A percentile compares a stretch with the other conserved stretches of the same genome.
These are phyloP conservation scores for Tubulanus polymorphus DNA, from an alignment of 2,888 invertebrate genomes.

Conservation along the genomic window DNA sequence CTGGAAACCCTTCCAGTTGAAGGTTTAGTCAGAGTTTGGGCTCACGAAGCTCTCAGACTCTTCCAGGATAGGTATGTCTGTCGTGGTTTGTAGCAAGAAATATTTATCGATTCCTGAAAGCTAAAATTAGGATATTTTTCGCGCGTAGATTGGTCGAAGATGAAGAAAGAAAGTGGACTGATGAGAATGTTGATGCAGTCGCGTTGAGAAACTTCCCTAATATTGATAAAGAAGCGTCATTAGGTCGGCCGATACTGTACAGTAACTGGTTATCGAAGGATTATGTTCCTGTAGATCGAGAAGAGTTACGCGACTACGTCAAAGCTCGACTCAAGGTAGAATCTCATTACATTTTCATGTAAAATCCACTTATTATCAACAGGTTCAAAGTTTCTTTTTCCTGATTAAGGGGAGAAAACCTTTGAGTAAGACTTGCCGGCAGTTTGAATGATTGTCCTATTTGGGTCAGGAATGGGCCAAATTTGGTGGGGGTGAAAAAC, in stretches of 20 bases:
- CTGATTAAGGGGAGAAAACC: too few species aligned
- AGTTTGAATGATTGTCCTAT: too few species aligned
- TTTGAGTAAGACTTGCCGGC: too few species aligned
- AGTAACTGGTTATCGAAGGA: conserved; percentile 99
- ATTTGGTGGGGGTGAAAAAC: too few species aligned
- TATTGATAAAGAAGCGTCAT: conserved; percentile 76
- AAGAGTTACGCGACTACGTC: conserved; percentile 92
- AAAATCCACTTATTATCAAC: too few species aligned
- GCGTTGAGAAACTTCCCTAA: conserved; percentile 87
- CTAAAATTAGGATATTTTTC: background rate
- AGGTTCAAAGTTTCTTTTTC: too few species aligned
- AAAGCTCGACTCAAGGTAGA: conserved; percentile 87
- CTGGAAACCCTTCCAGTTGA: conserved; percentile 87
- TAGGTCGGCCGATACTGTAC: conserved; percentile 93
- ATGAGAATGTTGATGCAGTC: conserved; percentile 83
- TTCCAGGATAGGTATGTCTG: conserved; percentile 70
- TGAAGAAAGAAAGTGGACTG: conserved; percentile 93
- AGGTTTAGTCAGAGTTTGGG: conserved; percentile 97
- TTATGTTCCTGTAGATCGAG: conserved; percentile 92
- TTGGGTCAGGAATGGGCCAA: too few species aligned
- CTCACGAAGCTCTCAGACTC: conserved; percentile 94
- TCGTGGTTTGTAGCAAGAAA: conserved; percentile 1
- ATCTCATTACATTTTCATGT: too few species aligned
- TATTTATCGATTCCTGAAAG: background rate
- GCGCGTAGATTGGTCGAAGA: conserved; percentile 78